Base-by-base conservation (phyloP, 2,113 vertebrate genomes). In the Barnardius zonarius region DNA sequence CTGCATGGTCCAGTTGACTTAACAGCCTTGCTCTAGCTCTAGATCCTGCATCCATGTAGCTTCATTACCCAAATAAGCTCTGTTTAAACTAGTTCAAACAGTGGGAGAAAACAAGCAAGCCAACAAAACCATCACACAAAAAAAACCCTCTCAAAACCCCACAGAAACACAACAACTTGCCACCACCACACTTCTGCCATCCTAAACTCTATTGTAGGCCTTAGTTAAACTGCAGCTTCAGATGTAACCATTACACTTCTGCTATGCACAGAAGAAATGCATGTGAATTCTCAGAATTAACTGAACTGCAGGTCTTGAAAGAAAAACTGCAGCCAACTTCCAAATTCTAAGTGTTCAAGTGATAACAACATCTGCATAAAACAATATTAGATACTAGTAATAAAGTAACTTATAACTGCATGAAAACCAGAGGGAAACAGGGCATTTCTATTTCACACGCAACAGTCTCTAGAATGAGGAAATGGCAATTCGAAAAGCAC, bases 211-310 rank as follows among this genome's bases (percentile, higher is more conserved):
- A 13, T 7, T 27, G 9, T 3, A 37, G 37, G 43, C 8, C 61
- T 93, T 41, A 84, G 27, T 10, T 19, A 30, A 70, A 52, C 49
- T 37, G n/a, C 55, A 91, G 59, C 41, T 57, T 74, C 33, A 57
- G 61, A 10, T 12, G 11, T 12, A 48, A 16, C 35, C 25, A 41
- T 24, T 7, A 20, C 0, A 0, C 10, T 33, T 11, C 27, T 52
- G 33, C 39, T 22, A 12, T 0, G 0, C 22, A 20, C 11, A 35
- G 22, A 37, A 54, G 37, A 35, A 59, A 31, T 0, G 0, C 33
- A 22, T 0, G 0, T 7, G 41, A 17, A 8, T 64, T 88, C 24
- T 49, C 54, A 75, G 55, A 33, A n/a, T 41, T 0, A 52, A 46
- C 52, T 69, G 57, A 59, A 59, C 33, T 10, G 33, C 10, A 59